Evolutionary conservation across 2,113 vertebrate species (phyloP), one percentile per base, ranked within the genome.

Genomic region (Donacobius atricapilla): DNA sequence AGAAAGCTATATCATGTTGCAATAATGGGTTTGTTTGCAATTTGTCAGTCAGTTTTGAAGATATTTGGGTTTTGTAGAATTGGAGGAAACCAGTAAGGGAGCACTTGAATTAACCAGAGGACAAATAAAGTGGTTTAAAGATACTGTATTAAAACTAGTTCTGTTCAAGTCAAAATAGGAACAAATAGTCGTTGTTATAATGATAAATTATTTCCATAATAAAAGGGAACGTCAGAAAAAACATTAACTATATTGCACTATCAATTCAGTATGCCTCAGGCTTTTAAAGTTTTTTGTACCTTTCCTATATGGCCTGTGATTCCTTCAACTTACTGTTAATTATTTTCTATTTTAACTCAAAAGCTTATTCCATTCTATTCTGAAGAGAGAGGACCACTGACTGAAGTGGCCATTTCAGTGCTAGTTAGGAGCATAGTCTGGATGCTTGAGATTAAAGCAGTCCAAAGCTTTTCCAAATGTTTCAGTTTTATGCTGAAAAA

Each of bases 231-330:
- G 48, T 57, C 39, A 56, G 17, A 44, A 63, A 40, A 40, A 83
- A 44, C 4, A 42, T 0, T 58, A 8, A 37, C 27, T 61, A 4
- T 27, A 33, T 50, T 56, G 5, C 20, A 6, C 3, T 48, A 28
- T 18, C n/a, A 77, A 45, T 53, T 53, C 22, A 35, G 17, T 44
- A 31, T 9, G 5, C 39, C 15, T 61, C 47, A 8, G n/a, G 10
- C 27, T 69, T 44, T 57, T 66, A 0, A 40, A 44, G 13, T 33
- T 72, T 40, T 42, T 57, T 83, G 10, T 51, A 33, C 15, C 2
- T 83, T 79, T 39, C 39, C 23, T 57, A 6, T 69, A 44, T 57
- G 39, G 44, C 18, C 42, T 66, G 28, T 5, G 21, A 28, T 61
- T 65, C 54, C 56, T 65, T 42, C 37, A 31, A 42, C 15, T 63